Evolutionary conservation across 2,113 vertebrate species (phyloP).

Genomic region (Paradoxurus hermaphroditus): DNA sequence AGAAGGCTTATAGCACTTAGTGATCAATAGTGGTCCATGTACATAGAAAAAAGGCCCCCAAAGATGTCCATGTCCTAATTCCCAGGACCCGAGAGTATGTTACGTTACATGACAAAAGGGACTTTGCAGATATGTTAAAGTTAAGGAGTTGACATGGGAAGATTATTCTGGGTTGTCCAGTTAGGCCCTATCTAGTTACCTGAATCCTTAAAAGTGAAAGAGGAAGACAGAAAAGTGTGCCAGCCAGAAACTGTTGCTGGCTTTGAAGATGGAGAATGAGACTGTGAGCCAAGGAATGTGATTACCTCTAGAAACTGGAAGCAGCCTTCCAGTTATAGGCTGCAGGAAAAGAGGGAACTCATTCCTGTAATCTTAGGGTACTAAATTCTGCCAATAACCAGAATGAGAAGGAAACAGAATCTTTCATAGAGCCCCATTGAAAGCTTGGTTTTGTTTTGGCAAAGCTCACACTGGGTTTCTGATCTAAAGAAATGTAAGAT

Average conservation of each 20-base stretch:
- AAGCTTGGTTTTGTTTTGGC: neutral
- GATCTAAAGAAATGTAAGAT: neutral
- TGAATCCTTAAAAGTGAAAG: neutral
- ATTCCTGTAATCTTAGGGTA: neutral
- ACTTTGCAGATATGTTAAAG: neutral
- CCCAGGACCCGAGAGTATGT: neutral
- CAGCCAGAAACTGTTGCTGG: neutral
- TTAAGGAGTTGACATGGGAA: neutral
- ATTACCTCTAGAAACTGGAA: neutral
- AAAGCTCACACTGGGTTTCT: neutral
- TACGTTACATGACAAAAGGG: neutral
- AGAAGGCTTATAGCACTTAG: neutral
- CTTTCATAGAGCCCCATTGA: neutral
- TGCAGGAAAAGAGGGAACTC: neutral
- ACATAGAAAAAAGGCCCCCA: neutral
- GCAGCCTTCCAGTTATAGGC: neutral
- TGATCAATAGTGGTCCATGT: neutral
- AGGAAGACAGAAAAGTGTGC: neutral
- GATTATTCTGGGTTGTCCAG: neutral
- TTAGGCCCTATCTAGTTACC: neutral
- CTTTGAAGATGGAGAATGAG: neutral
- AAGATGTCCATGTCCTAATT: neutral
- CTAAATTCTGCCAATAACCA: neutral
- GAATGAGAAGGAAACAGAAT: neutral
- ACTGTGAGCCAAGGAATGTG: neutral